Percentiles rank a stretch among this genome's conserved stretches.
Conservation (phyloP, 1,140 invertebrate genomes). For the Homalodisca vitripennis region DNA sequence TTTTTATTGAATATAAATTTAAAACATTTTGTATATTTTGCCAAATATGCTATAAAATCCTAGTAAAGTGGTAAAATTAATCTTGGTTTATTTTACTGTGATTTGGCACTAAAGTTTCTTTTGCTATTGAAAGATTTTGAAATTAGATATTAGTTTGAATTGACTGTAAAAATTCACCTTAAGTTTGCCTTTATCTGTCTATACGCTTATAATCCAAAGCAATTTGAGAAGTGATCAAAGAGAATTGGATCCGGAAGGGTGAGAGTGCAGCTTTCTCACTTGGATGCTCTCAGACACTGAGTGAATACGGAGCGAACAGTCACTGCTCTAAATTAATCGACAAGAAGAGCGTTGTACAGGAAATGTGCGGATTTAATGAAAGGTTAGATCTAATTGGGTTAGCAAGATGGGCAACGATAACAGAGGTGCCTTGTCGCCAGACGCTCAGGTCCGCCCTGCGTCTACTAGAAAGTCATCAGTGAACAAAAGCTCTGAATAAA, state of each 20-base stretch:
- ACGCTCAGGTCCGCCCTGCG: not conserved
- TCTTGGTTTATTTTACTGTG: too few relatives aligned
- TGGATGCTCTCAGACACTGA: not conserved
- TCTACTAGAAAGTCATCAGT: conserved; percentile 14
- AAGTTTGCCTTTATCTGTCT: too few relatives aligned
- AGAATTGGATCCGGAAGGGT: not conserved
- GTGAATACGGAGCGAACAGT: not conserved
- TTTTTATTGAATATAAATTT: too few relatives aligned
- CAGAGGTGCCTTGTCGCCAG: conserved; percentile 7
- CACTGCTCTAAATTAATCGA: conserved; percentile 22
- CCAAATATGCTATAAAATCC: too few relatives aligned
- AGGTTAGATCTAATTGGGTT: conserved; percentile 22
- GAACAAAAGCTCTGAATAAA: conserved; percentile 25
- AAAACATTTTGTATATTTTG: too few relatives aligned
- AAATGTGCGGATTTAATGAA: conserved; percentile 25
- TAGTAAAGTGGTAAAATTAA: too few relatives aligned
- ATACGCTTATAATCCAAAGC: too few relatives aligned
- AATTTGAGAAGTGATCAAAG: too few relatives aligned
- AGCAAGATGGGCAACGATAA: conserved; percentile 12
- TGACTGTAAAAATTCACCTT: too few relatives aligned
- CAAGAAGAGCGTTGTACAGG: not conserved
- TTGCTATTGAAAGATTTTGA: too few relatives aligned
- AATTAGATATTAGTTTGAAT: too few relatives aligned
- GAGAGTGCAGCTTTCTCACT: not conserved
- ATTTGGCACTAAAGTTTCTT: too few relatives aligned